Conservation (phyloP, 2,888 invertebrate genomes). For the Meganola albula region DNA sequence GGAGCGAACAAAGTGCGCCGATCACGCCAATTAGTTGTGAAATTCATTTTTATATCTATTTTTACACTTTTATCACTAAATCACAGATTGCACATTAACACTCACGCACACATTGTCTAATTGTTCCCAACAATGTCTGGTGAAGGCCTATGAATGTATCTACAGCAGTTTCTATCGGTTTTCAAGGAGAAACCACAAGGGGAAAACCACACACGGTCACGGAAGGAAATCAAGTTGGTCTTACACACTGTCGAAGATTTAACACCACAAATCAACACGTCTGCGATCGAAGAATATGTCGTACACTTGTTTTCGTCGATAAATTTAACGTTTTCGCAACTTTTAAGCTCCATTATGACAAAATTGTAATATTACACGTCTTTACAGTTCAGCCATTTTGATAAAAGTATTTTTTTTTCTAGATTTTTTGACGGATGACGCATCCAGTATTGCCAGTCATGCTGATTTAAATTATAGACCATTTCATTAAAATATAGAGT, state of each 20-base stretch:
- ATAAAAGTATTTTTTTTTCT: too few relatives aligned
- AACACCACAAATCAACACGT: constrained; percentile 40
- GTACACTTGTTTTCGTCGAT: constrained; percentile 47
- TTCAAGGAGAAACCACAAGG: constrained; percentile 36
- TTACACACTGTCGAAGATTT: constrained; percentile 42
- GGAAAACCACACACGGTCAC: constrained; percentile 42
- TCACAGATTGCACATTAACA: constrained; percentile 48
- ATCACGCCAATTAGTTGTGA: constrained; percentile 46
- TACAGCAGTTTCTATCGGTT: constrained; percentile 40
- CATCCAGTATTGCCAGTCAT: too few relatives aligned
- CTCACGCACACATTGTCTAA: constrained; percentile 38
- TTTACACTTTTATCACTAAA: constrained; percentile 29
- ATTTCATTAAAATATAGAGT: too few relatives aligned
- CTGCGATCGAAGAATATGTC: constrained; percentile 41
- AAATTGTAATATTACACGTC: constrained; percentile 62
- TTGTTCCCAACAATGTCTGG: constrained; percentile 43
- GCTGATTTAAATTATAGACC: too few relatives aligned
- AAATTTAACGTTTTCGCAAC: constrained; percentile 40
- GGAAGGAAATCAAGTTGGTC: constrained; percentile 30
- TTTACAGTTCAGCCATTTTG: constrained; percentile 76
- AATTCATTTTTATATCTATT: constrained; percentile 46
- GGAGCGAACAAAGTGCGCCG: constrained; percentile 46
- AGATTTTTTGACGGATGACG: too few relatives aligned
- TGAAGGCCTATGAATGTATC: constrained; percentile 49
- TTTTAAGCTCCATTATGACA: constrained; percentile 64